Percentiles rank a stretch among this genome's conserved stretches.
Evolutionary conservation across 2,113 vertebrate genomes (phyloP).

Genomic region (Meriones unguiculatus): DNA sequence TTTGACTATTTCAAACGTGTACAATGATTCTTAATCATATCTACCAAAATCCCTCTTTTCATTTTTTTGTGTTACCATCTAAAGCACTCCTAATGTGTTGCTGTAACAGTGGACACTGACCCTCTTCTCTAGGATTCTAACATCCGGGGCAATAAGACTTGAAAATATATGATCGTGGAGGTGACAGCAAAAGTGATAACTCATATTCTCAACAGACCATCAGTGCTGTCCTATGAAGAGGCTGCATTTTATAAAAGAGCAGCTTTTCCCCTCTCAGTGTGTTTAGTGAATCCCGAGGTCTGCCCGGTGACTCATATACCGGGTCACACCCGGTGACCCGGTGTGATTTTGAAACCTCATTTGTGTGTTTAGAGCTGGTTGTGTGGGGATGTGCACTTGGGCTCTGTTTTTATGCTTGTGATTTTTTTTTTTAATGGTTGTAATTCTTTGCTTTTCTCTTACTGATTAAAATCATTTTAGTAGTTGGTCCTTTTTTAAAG

Average conservation of each 20-base stretch:
- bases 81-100: not conserved
- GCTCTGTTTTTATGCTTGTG: conserved; percentile 41
- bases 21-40: not conserved
- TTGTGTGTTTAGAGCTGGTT: conserved; percentile 19
- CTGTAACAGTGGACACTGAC: not conserved
- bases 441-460: conserved; percentile 59
- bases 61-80: conserved; percentile 30
- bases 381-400: not conserved
- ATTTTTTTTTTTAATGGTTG: conserved; percentile 44
- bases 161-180: not conserved
- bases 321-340: too few species aligned
- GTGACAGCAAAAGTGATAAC: not conserved
- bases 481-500: conserved; percentile 38
- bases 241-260: not conserved
- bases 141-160: not conserved
- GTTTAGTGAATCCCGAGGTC: conserved; percentile 13
- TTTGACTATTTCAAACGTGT: not conserved
- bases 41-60: not conserved
- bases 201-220: conserved; percentile 13
- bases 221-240: not conserved
- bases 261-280: not conserved
- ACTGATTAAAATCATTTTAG: conserved; percentile 52
- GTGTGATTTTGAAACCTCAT: conserved; percentile 26
- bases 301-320: not conserved
- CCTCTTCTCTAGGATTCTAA: not conserved